These are phyloP conservation scores for Vimba vimba DNA, from an alignment of 2,113 vertebrate genomes.

Conservation along the genomic window DNA sequence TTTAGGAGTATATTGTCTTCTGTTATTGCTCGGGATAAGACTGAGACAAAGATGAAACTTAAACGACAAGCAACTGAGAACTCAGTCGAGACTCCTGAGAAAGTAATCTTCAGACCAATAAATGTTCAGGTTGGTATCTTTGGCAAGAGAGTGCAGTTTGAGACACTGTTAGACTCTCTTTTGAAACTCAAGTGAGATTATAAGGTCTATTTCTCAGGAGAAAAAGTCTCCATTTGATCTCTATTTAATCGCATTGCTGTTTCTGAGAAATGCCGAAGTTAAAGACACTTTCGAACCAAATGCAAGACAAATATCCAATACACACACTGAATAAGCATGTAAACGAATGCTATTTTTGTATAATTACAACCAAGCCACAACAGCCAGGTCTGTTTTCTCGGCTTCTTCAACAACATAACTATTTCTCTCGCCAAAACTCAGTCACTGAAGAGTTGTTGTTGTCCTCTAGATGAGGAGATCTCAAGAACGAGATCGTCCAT, in stretches of 20 bases:
- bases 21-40: not conserved
- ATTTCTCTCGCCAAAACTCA: not conserved
- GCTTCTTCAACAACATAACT: not conserved
- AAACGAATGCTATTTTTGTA: not conserved
- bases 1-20: not conserved
- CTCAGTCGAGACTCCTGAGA: not conserved
- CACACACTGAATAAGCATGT: too few relatives aligned
- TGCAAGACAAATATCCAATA: not conserved
- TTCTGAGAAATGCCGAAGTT: not conserved
- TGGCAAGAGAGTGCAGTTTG: not conserved
- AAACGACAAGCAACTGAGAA: not conserved
- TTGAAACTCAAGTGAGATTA: not conserved
- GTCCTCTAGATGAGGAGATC: constrained; percentile 3
- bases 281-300: not conserved
- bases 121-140: not conserved
- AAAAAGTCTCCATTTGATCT: not conserved
- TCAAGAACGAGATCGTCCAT: not conserved
- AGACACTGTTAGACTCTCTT: not conserved
- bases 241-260: not conserved
- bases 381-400: not conserved
- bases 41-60: not conserved
- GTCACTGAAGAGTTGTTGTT: not conserved
- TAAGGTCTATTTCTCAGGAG: not conserved
- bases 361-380: not conserved
- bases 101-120: not conserved